These are phyloP conservation scores for Lepidothrix coronata DNA, from an alignment of 2,113 vertebrate genomes.

Conservation along the genomic window DNA sequence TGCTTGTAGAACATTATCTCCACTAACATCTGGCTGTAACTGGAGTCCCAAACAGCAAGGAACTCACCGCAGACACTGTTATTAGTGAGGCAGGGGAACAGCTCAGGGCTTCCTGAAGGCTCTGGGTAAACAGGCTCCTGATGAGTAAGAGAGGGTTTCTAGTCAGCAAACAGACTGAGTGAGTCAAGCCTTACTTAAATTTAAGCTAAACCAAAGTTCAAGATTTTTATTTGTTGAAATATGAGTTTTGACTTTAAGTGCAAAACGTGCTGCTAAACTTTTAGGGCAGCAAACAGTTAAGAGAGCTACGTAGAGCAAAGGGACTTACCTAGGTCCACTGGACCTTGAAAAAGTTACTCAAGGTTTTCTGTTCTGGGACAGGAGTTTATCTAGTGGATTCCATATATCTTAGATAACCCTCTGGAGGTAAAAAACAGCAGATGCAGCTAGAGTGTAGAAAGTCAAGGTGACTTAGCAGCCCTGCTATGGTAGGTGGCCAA, in stretches of 20 bases:
- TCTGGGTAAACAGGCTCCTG: not conserved
- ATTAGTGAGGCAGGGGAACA: not conserved
- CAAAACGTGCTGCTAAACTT: not conserved
- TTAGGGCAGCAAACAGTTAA: not conserved
- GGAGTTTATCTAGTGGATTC: not conserved
- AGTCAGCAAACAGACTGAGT: not conserved
- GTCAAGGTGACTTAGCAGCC: not conserved
- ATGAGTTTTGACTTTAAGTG: not conserved
- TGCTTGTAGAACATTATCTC: not conserved
- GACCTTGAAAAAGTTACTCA: not conserved
- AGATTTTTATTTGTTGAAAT: not conserved
- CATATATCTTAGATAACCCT: not conserved
- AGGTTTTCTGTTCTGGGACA: not conserved
- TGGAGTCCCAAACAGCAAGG: not conserved
- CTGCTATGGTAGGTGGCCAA: not conserved
- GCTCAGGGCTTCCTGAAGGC: not conserved
- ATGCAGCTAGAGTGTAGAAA: not conserved
- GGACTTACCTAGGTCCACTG: not conserved
- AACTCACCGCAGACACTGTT: not conserved
- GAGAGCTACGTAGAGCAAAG: not conserved
- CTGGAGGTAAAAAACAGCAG: not conserved
- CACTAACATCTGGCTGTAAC: not conserved
- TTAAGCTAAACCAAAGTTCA: not conserved
- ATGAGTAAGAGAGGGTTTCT: not conserved
- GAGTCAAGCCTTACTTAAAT: not conserved